A percentile compares a stretch with the other conserved stretches of the same genome.
Evolutionary conservation across 2,888 invertebrate species (phyloP).

Genomic region (Lasioglossum zephyrum): DNA sequence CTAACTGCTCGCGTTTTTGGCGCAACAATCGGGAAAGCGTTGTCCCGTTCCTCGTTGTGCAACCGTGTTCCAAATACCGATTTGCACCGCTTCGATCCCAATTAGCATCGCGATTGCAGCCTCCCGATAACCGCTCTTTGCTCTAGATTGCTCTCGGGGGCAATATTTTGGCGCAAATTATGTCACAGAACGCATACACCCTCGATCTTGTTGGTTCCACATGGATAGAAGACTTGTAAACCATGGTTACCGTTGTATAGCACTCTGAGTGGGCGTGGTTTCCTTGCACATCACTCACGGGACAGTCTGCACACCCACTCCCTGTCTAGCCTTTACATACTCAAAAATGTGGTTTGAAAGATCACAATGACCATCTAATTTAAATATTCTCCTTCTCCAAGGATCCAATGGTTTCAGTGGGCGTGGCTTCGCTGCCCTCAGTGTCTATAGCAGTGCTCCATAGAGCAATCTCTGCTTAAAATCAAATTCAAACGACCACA

Average conservation of each 20-base stretch:
- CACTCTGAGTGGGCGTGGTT: background rate
- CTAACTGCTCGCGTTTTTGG: slow-evolving; percentile 1
- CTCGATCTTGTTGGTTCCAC: background rate
- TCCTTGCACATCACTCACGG: background rate
- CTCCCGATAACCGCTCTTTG: background rate
- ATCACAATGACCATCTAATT: background rate
- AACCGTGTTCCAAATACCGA: background rate
- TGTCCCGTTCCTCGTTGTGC: background rate
- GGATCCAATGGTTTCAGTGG: background rate
- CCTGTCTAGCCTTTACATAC: background rate
- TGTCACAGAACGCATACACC: background rate
- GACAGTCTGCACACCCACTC: background rate
- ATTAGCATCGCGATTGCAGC: background rate
- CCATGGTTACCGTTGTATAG: background rate
- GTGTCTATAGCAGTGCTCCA: background rate
- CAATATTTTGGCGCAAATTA: background rate
- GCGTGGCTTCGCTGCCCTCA: background rate
- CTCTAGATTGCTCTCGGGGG: background rate
- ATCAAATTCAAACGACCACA: background rate
- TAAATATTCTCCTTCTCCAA: background rate
- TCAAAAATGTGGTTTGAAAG: background rate
- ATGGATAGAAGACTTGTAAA: background rate
- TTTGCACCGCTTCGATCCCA: background rate
- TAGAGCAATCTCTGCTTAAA: background rate
- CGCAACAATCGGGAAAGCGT: background rate